Conservation (phyloP, 2,113 vertebrate species). For the Psilopsiagon aurifrons region DNA sequence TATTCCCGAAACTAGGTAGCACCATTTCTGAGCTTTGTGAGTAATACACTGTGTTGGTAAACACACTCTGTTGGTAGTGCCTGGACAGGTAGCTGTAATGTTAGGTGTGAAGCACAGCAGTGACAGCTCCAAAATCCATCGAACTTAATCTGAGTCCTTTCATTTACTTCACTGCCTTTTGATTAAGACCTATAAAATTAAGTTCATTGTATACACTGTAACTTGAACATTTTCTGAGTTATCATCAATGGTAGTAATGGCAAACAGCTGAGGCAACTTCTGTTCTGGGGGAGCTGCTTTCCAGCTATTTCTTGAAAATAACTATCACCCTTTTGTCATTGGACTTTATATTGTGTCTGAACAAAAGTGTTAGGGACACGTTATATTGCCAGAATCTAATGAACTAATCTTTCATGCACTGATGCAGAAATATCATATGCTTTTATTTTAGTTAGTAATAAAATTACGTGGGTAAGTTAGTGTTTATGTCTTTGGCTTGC, state of each 20-base stretch:
- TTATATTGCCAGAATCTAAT: constrained; percentile 9
- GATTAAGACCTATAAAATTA: background rate
- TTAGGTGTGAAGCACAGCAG: constrained; percentile 47
- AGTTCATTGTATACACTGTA: background rate
- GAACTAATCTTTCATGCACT: constrained; percentile 45
- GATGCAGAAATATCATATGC: constrained; percentile 37
- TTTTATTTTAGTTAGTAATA: constrained; percentile 54
- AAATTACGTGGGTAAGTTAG: constrained; percentile 39
- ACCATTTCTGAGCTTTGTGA: constrained; percentile 41
- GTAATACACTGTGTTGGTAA: background rate
- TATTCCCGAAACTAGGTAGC: constrained; percentile 47
- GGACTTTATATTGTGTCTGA: background rate
- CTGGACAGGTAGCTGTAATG: background rate
- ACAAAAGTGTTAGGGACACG: constrained; percentile 20
- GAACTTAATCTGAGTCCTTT: background rate
- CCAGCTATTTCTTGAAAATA: constrained; percentile 35
- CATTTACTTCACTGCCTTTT: background rate
- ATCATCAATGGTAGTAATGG: background rate
- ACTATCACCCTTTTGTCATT: constrained; percentile 2
- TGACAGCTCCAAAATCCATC: constrained; percentile 43
- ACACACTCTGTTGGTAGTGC: background rate
- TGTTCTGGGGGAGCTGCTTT: constrained; percentile 31
- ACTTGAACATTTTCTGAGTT: constrained; percentile 57
- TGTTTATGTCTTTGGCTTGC: constrained; percentile 49
- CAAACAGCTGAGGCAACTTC: constrained; percentile 60